Percentiles rank a stretch among this genome's conserved stretches.
These are phyloP conservation scores for Lydus trimaculatus DNA, from an alignment of 2,888 invertebrate species.

Conservation along the genomic window DNA sequence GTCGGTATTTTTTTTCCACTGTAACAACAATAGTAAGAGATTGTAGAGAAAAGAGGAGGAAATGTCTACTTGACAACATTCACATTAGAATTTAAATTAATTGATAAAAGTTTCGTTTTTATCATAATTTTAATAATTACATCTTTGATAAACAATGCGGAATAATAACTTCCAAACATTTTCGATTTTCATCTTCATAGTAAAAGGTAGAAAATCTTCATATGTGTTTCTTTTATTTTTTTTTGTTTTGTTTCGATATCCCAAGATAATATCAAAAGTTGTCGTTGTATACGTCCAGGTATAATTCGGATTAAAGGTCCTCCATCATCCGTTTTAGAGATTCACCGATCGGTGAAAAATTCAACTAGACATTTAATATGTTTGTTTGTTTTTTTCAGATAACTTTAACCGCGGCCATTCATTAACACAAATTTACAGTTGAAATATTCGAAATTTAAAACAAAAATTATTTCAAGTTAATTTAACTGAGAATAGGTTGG, in stretches of 20 bases:
- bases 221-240: background rate
- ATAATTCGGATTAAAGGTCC: conserved; percentile 8
- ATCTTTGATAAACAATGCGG: no score
- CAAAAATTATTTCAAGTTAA: background rate
- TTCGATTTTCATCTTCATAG: conserved; percentile 35
- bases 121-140: no score
- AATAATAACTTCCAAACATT: no score
- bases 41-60: no score
- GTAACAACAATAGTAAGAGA: no score
- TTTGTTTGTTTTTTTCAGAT: background rate
- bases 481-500: background rate
- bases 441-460: background rate
- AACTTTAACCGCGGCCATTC: no score
- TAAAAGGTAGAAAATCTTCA: no score
- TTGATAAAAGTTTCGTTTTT: no score
- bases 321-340: background rate
- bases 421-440: background rate
- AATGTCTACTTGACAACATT: no score
- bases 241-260: background rate
- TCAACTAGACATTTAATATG: background rate
- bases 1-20: no score
- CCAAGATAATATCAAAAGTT: background rate
- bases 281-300: background rate
- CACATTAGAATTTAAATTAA: no score
- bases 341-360: conserved; percentile 1